Percentiles rank a stretch among this genome's conserved stretches.
Conservation (phyloP, 1,140 invertebrate genomes). For the Papilio glaucus region DNA sequence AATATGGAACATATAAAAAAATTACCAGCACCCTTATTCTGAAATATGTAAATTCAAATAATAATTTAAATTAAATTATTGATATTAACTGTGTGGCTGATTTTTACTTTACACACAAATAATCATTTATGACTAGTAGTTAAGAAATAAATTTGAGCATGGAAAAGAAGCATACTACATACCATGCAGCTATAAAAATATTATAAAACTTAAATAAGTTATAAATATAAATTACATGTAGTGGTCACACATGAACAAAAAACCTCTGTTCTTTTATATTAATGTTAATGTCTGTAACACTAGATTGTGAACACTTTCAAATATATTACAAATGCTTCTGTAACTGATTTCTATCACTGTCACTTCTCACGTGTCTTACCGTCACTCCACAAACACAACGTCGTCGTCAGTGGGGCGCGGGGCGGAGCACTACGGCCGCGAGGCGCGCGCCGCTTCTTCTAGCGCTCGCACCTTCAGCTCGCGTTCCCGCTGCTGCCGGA, state of each 20-base stretch:
- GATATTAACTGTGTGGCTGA: slow-evolving; percentile 66
- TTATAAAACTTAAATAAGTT: slow-evolving; percentile 78
- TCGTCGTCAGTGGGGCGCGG: slow-evolving; percentile 53
- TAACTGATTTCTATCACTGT: slow-evolving; percentile 27
- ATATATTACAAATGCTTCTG: slow-evolving; percentile 49
- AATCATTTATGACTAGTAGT: slow-evolving; percentile 80
- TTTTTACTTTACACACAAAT: slow-evolving; percentile 62
- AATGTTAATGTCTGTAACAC: slow-evolving; percentile 51
- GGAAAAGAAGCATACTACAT: slow-evolving; percentile 77
- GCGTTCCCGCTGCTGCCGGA: slow-evolving; percentile 91
- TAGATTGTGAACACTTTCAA: slow-evolving; percentile 59
- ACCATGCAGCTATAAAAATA: slow-evolving; percentile 81
- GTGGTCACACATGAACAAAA: slow-evolving; percentile 65
- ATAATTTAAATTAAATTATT: slow-evolving; percentile 74
- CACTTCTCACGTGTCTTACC: slow-evolving; percentile 40
- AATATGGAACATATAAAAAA: slow-evolving; percentile 62
- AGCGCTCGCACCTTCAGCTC: slow-evolving; percentile 93
- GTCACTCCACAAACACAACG: slow-evolving; percentile 63
- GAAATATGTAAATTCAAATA: slow-evolving; percentile 60
- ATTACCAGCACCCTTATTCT: slow-evolving; percentile 68
- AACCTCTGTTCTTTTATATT: slow-evolving; percentile 53
- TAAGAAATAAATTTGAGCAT: slow-evolving; percentile 82
- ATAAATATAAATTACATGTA: slow-evolving; percentile 77
- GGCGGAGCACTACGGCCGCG: slow-evolving; percentile 84
- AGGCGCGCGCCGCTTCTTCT: slow-evolving; percentile 92